Percentiles rank a stretch among this genome's conserved stretches.
Conservation (phyloP, 2,113 vertebrate species). For the Ameiurus melas region DNA sequence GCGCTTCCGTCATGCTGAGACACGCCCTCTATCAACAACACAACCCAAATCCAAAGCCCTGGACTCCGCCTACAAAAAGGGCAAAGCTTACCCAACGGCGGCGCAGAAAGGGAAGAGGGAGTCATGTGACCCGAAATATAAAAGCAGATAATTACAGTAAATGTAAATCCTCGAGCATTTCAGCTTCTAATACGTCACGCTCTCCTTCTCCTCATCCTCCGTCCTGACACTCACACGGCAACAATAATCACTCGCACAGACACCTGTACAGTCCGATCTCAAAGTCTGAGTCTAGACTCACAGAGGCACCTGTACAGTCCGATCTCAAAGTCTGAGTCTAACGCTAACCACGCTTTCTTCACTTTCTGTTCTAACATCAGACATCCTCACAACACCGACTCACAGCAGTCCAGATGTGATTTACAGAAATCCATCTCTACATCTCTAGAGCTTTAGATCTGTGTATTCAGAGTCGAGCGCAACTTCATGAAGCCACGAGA, state of each 20-base stretch:
- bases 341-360: not conserved
- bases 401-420: too few relatives aligned
- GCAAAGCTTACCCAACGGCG: constrained; percentile 40
- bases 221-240: not conserved
- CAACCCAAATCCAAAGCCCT: constrained; percentile 59
- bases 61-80: constrained; percentile 71
- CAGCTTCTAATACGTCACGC: not conserved
- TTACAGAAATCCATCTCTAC: not conserved
- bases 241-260: not conserved
- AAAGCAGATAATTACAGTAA: constrained; percentile 80
- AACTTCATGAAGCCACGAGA: not conserved
- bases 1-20: constrained; percentile 69
- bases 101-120: constrained; percentile 79
- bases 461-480: not conserved
- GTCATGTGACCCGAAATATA: constrained; percentile 68
- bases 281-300: constrained; percentile 7
- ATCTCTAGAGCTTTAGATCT: not conserved
- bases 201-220: not conserved
- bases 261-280: not conserved
- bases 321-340: constrained; percentile 5
- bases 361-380: not conserved
- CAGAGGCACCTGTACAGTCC: not conserved
- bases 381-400: not conserved
- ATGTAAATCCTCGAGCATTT: constrained; percentile 10
- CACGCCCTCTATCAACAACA: constrained; percentile 57